Evolutionary conservation across 2,797 vertebrate genomes (phyloP), one percentile per base, ranked within the genome.

Genomic region (Pseudomugil gertrudae): DNA sequence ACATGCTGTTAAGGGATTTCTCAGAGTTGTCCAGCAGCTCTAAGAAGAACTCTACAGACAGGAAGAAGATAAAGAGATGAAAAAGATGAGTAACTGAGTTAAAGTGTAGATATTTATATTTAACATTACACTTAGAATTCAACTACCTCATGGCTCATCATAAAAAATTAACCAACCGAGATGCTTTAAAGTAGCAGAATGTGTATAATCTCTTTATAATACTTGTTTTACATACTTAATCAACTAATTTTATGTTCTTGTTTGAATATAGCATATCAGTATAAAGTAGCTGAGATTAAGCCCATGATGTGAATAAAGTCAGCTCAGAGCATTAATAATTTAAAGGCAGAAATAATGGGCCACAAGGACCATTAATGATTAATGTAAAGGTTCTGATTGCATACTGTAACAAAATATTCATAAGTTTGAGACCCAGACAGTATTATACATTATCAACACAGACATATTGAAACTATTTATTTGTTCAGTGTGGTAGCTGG

Each of bases 21-120:
- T 99, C 96, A 0, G 97, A 95, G 3, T 98, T 98, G 89, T 96
- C 95, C 89, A 99, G 94, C 69, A 99, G 95, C 86, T 98, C 96
- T 81, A 97, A 93, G 93, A 99, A 99, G 90, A 98, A 98, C 89
- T 98, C 98, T 95, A 66, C n/a, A 81, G 59, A 67, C 63, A 55
- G 66, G 48, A 24, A 69, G 55, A 69, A 48, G 54, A 50, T 40
- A 36, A 26, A 68, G 45, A 59, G 55, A 26, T 0, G 67, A 24
- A 62, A 57, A 75, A 21, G 27, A 78, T 9, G 82, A n/a, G 74
- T 14, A 83, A 33, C n/a, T 72, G 54, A 27, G 62, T 76, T 60
- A 86, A 53, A 59, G 72, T 26, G n/a, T 26, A 43, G 47, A 52
- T 43, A 62, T 73, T 72, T 64, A 63, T 54, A 59, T 43, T 21